Percentiles rank a stretch among this genome's conserved stretches.
Evolutionary conservation across 1,140 invertebrate species (phyloP).

Genomic region (Euschistus heros): DNA sequence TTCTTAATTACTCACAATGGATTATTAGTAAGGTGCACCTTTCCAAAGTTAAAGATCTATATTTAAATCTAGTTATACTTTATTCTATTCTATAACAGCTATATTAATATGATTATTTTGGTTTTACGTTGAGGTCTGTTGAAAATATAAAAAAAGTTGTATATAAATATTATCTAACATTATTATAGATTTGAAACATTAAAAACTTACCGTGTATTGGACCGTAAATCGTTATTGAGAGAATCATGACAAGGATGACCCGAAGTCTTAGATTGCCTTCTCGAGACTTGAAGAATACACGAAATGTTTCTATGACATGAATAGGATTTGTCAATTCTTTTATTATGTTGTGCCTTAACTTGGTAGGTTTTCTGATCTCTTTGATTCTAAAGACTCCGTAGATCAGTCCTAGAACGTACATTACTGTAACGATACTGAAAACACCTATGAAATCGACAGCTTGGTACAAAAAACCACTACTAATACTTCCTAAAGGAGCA

Average conservation of each 20-base stretch:
- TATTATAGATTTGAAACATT: too few relatives aligned
- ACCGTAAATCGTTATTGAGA: constrained; percentile 19
- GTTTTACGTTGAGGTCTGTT: too few relatives aligned
- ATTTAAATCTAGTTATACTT: too few relatives aligned
- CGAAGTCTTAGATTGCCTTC: constrained; percentile 46
- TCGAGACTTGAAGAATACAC: constrained; percentile 54
- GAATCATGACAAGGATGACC: constrained; percentile 19
- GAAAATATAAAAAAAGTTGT: too few relatives aligned
- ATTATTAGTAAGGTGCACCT: too few relatives aligned
- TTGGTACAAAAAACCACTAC: constrained; percentile 36
- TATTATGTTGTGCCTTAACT: neutral
- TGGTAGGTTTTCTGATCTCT: constrained; percentile 40
- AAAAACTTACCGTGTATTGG: neutral
- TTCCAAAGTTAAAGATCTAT: too few relatives aligned
- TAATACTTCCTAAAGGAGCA: constrained; percentile 46
- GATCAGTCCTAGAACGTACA: constrained; percentile 61
- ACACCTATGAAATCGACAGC: constrained; percentile 71
- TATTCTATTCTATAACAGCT: too few relatives aligned
- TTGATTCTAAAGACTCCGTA: constrained; percentile 56
- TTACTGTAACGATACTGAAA: constrained; percentile 56
- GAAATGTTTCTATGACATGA: constrained; percentile 35
- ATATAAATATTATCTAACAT: too few relatives aligned
- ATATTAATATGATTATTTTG: too few relatives aligned
- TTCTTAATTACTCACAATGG: too few relatives aligned
- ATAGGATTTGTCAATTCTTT: constrained; percentile 57